These are phyloP conservation scores for Sus scrofa DNA, from an alignment of 2,113 vertebrate species.

Conservation along the genomic window DNA sequence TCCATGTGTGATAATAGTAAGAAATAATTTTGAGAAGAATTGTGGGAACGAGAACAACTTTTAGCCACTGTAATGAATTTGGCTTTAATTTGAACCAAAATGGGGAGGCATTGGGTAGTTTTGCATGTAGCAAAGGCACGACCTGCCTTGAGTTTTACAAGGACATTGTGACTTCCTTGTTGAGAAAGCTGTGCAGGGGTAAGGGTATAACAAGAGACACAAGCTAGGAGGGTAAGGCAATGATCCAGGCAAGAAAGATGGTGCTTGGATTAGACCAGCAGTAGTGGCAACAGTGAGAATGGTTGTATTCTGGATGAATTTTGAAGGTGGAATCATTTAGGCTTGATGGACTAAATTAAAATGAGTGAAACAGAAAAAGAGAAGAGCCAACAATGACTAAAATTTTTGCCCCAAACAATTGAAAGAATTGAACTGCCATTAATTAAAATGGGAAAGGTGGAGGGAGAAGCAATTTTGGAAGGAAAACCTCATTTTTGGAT, in stretches of 20 bases:
- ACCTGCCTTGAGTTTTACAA: background rate
- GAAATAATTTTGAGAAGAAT: conserved; percentile 37
- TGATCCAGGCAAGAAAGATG: background rate
- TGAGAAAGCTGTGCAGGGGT: background rate
- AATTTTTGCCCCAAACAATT: background rate
- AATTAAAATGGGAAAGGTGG: background rate
- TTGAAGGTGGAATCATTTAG: background rate
- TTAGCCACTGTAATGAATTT: background rate
- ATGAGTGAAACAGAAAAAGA: background rate
- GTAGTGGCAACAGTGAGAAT: background rate
- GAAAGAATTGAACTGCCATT: background rate
- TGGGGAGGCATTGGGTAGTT: background rate
- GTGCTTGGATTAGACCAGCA: background rate
- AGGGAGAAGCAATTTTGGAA: background rate
- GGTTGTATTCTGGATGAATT: background rate
- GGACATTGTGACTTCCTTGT: background rate
- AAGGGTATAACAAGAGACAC: background rate
- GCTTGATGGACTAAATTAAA: background rate
- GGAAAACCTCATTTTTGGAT: background rate
- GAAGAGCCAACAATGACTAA: background rate
- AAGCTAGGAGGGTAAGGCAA: background rate
- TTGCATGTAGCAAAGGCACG: background rate
- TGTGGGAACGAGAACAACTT: background rate
- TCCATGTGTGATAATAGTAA: background rate
- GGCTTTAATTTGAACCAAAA: conserved; percentile 27